These are phyloP conservation scores for Drosophila paranaensis DNA, from an alignment of 2,888 invertebrate species.

Conservation along the genomic window DNA sequence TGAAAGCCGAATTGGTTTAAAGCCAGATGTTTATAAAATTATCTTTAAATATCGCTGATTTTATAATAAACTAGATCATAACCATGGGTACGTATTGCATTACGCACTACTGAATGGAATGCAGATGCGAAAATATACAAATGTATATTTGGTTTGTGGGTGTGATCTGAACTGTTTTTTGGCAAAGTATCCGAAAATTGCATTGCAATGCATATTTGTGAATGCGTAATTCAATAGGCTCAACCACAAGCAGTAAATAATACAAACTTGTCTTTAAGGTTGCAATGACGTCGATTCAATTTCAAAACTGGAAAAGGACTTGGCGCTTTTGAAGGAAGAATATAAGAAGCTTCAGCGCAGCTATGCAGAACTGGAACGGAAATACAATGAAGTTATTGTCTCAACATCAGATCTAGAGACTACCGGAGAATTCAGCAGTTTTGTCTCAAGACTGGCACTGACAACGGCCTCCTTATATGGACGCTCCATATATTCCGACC, in stretches of 20 bases:
- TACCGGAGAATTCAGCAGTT: conserved; percentile 87
- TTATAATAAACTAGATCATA: conserved; percentile 14
- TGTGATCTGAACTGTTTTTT: neutral
- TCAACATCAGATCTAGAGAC: conserved; percentile 87
- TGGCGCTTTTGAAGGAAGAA: conserved; percentile 93
- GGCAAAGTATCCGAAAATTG: neutral
- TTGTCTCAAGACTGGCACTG: conserved; percentile 92
- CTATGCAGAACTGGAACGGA: conserved; percentile 92
- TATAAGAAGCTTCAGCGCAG: conserved; percentile 94
- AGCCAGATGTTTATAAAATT: conserved; percentile 22
- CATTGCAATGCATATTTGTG: neutral
- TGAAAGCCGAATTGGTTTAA: conserved; percentile 19
- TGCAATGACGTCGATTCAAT: conserved; percentile 58
- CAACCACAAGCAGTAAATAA: neutral
- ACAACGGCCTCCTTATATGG: conserved; percentile 93
- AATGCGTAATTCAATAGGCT: neutral
- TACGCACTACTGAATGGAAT: neutral
- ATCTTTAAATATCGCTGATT: conserved; percentile 12
- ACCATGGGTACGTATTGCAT: conserved; percentile 43
- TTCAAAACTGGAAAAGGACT: conserved; percentile 92
- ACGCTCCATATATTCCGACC: conserved; percentile 92
- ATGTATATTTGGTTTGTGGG: neutral
- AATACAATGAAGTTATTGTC: conserved; percentile 92
- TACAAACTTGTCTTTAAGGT: conserved; percentile 28
- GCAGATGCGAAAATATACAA: neutral